These are phyloP conservation scores for Drosophila pegasa DNA, from an alignment of 2,888 invertebrate species.

Conservation along the genomic window DNA sequence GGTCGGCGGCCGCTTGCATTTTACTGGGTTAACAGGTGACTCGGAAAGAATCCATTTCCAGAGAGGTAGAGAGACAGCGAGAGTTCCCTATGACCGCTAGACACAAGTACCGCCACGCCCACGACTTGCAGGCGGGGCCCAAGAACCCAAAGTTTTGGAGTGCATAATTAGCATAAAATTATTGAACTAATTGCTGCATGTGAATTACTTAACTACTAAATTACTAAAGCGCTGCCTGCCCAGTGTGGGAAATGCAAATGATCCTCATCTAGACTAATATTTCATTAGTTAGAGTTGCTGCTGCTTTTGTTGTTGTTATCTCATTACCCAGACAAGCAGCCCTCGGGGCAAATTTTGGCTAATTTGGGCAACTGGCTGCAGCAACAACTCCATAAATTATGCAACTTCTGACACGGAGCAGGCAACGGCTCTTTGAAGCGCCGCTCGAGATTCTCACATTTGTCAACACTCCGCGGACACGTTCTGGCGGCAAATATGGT, in stretches of 20 bases:
- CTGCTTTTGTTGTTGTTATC: conserved; percentile 22
- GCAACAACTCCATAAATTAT: conserved; percentile 64
- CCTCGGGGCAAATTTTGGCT: conserved; percentile 63
- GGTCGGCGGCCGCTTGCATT: conserved; percentile 44
- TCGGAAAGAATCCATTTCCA: conserved; percentile 50
- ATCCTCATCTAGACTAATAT: conserved; percentile 33
- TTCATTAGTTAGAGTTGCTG: conserved; percentile 47
- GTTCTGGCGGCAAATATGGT: conserved; percentile 6
- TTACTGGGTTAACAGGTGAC: conserved; percentile 75
- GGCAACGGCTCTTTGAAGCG: conserved; percentile 60
- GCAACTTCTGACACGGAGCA: conserved; percentile 43
- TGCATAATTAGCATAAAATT: conserved; percentile 71
- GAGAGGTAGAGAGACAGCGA: conserved; percentile 14
- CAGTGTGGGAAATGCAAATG: conserved; percentile 72
- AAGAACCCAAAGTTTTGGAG: conserved; percentile 51
- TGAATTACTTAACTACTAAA: conserved; percentile 48
- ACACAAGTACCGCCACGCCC: conserved; percentile 52
- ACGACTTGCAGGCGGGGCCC: conserved; percentile 33
- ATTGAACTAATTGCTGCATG: conserved; percentile 75
- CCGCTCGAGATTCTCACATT: conserved; percentile 73
- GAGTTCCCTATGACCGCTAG: conserved; percentile 70
- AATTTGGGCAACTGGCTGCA: conserved; percentile 55
- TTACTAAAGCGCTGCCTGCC: conserved; percentile 7
- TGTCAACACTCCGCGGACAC: conserved; percentile 53
- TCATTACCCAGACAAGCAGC: conserved; percentile 51